Evolutionary conservation across 1,140 invertebrate species (phyloP).

Genomic region (Meloidogyne hapla): DNA sequence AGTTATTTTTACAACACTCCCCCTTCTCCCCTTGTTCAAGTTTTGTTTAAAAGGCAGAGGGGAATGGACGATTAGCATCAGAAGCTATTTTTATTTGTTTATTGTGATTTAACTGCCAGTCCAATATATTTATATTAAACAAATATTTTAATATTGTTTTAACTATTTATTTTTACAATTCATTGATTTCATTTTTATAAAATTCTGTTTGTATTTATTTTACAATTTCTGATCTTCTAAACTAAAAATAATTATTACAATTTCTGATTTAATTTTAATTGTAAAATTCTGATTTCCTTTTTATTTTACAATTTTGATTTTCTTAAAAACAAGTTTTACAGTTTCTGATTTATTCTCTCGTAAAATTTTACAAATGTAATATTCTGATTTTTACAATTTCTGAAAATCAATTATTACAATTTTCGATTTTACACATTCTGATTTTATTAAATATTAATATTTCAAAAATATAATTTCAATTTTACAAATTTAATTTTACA

Average conservation of each 20-base stretch:
- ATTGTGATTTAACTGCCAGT: background rate
- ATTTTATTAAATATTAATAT: too few relatives aligned
- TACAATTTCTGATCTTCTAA: background rate
- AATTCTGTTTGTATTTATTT: background rate
- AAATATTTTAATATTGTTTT: background rate
- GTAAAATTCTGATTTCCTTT: too few relatives aligned
- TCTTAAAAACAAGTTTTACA: background rate
- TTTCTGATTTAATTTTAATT: background rate
- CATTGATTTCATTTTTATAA: background rate
- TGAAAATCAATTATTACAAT: too few relatives aligned
- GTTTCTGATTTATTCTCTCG: too few relatives aligned
- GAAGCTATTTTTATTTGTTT: conserved; percentile 3
- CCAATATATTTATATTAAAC: too few relatives aligned
- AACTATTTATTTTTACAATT: background rate
- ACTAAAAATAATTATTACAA: too few relatives aligned
- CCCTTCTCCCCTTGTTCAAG: background rate
- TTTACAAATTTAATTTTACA: too few relatives aligned
- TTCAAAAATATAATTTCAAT: too few relatives aligned
- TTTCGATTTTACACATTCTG: background rate
- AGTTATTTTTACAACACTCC: background rate
- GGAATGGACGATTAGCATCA: background rate
- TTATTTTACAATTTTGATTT: background rate
- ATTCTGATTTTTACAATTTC: too few relatives aligned
- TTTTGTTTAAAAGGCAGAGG: background rate
- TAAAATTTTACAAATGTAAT: too few relatives aligned